Evolutionary conservation across 2,113 vertebrate species (phyloP).

Genomic region (Peromyscus polionotus): DNA sequence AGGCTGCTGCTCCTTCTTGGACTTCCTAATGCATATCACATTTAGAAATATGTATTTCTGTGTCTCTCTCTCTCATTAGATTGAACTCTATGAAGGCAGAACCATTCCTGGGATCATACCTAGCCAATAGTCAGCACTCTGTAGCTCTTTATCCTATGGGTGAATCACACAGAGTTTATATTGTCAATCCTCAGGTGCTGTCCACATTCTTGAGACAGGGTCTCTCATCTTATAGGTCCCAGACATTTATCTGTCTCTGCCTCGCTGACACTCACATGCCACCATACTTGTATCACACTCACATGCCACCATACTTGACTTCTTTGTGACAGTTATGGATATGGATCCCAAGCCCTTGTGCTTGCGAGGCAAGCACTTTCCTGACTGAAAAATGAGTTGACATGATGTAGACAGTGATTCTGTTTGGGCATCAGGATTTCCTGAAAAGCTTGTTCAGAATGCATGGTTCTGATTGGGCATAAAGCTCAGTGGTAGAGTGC

Average conservation of each 20-base stretch:
- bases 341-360: not conserved
- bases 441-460: slow-evolving; percentile 44
- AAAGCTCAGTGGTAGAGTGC: not conserved
- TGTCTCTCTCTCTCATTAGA: not conserved
- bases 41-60: not conserved
- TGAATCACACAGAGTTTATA: not conserved
- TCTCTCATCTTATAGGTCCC: not conserved
- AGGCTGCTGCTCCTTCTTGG: not conserved
- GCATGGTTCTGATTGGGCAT: not conserved
- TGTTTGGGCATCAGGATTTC: not conserved
- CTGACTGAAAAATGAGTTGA: not conserved
- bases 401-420: not conserved
- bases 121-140: not conserved
- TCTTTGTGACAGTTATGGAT: not conserved
- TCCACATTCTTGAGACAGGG: not conserved
- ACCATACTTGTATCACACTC: not conserved
- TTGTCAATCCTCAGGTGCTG: not conserved
- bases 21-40: not conserved
- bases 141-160: not conserved
- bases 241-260: not conserved
- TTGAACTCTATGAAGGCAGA: not conserved
- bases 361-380: not conserved
- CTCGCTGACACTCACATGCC: no score
- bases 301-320: not conserved
- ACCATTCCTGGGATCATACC: not conserved